Evolutionary conservation across 2,113 vertebrate species (phyloP), one percentile per base, ranked within the genome.

Genomic region (Fregata magnificens): DNA sequence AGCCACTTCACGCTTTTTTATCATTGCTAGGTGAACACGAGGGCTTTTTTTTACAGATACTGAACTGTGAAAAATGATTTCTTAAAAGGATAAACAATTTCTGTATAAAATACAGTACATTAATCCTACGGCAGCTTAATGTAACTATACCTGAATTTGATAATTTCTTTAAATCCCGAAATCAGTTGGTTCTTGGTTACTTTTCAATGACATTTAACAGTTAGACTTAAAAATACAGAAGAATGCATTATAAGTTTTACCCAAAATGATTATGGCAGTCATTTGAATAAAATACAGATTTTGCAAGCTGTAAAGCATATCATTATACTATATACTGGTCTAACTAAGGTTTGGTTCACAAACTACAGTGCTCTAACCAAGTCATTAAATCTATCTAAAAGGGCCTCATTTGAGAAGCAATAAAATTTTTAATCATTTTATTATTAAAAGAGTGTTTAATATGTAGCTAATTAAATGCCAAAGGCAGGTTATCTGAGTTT

Each of bases 371-470:
- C 99, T 99, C 98, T 98, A 98, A 99, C 98, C 98, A 99, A 99
- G 99, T 99, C 99, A 99, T 99, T 99, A 99, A 99, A 99, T 98
- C 98, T 98, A 98, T 99, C 99, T 99, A 99, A 99, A 99, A 99
- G 99, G 98, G 99, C 98, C 99, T 99, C 99, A 99, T 99, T 99
- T 99, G 99, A 99, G 99, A 99, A 99, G 99, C 99, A 99, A 99
- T 99, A 99, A 99, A 99, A 99, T 98, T 99, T 99, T 99, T 99
- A 99, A 99, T 99, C 99, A 99, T 99, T 99, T 99, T 99, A 99
- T 99, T 99, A 99, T 99, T 99, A 99, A 99, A 99, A 99, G 99
- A 99, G 99, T 99, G 99, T 99, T 99, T 99, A 99, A 99, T 99
- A 99, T 99, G 99, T 99, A 99, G 99, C 99, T 99, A 99, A 99